Conservation (phyloP, 2,113 vertebrate species). For the Oryzias woworae region DNA sequence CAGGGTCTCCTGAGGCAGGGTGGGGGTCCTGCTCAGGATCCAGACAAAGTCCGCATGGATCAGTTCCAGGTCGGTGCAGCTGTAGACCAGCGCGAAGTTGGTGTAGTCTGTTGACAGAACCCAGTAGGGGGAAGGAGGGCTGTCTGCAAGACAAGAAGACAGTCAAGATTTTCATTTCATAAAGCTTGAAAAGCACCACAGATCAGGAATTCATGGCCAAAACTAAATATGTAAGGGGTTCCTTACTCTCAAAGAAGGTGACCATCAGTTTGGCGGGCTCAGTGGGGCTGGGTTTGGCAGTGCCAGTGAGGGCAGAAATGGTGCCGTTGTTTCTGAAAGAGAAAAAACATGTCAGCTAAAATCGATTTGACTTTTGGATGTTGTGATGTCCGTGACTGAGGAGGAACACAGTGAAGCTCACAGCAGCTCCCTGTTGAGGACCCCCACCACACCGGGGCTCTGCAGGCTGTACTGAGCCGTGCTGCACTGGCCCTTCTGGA, state of each 20-base stretch:
- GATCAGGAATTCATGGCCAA: background rate
- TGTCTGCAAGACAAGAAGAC: slow-evolving; percentile 59
- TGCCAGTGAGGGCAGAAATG: slow-evolving; percentile 41
- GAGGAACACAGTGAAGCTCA: slow-evolving; percentile 25
- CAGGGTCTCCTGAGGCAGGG: slow-evolving; percentile 69
- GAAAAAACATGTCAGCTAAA: background rate
- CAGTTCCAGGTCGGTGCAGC: slow-evolving; percentile 77
- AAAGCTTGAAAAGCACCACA: too few species aligned
- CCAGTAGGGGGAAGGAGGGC: slow-evolving; percentile 81
- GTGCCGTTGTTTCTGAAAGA: slow-evolving; percentile 46
- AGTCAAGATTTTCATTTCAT: too few species aligned
- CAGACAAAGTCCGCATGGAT: slow-evolving; percentile 79
- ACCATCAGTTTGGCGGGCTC: slow-evolving; percentile 71
- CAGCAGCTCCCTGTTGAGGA: slow-evolving; percentile 80
- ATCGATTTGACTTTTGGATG: background rate
- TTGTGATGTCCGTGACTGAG: too few species aligned
- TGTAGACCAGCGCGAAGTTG: slow-evolving; percentile 84
- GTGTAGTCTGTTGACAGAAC: slow-evolving; percentile 85
- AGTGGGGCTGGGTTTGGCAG: slow-evolving; percentile 48
- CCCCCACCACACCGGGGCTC: slow-evolving; percentile 79
- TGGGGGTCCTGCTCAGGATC: slow-evolving; percentile 82
- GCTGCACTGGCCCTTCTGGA: slow-evolving; percentile 82
- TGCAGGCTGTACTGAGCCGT: slow-evolving; percentile 81
- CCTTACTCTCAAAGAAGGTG: slow-evolving; percentile 64
- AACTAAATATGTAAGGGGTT: background rate